Conservation (phyloP, 2,888 invertebrate species). For the Rhagium mordax region DNA sequence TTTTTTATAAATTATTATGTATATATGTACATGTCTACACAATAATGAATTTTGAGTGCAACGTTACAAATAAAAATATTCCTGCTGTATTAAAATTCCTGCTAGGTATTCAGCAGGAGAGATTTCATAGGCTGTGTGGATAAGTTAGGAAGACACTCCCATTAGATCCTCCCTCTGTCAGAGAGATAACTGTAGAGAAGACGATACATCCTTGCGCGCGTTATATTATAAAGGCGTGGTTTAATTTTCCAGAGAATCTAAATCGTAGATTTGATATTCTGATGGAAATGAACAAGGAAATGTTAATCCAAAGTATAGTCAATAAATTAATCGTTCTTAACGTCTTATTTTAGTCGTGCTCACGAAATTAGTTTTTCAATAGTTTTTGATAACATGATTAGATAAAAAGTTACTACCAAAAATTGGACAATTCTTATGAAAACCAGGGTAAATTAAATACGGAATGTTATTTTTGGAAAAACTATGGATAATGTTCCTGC, state of each 20-base stretch:
- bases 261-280: neutral
- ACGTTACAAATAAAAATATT: neutral
- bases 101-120: conserved; percentile 10
- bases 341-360: too few species aligned
- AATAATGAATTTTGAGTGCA: neutral
- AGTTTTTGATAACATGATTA: too few species aligned
- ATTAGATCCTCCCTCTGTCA: conserved; percentile 25
- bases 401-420: too few species aligned
- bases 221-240: conserved; percentile 12
- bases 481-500: too few species aligned
- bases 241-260: neutral
- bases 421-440: too few species aligned
- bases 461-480: too few species aligned
- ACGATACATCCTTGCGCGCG: conserved; percentile 2
- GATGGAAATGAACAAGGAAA: neutral
- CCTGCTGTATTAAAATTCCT: conserved; percentile 7
- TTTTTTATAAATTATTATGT: too few species aligned
- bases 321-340: too few species aligned
- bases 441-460: too few species aligned
- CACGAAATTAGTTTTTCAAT: too few species aligned
- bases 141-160: conserved; percentile 43
- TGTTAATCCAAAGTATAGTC: too few species aligned
- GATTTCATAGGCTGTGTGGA: conserved; percentile 40
- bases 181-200: conserved; percentile 24
- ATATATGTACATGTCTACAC: too few species aligned